Evolutionary conservation across 2,113 vertebrate species (phyloP).

Genomic region (Chinchilla lanigera): DNA sequence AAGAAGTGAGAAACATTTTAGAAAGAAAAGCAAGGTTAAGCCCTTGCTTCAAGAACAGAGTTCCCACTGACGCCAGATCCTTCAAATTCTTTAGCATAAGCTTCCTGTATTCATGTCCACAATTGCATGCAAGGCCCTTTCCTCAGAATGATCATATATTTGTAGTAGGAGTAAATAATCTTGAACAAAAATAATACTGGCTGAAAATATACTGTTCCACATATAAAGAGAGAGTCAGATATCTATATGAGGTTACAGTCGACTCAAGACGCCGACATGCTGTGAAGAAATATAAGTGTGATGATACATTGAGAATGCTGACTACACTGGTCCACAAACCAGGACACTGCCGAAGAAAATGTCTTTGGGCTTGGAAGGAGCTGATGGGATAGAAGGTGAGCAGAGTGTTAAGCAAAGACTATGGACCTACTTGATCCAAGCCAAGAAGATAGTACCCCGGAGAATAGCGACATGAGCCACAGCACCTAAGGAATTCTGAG

Average conservation of each 20-base stretch:
- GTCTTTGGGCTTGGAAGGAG: neutral
- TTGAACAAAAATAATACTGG: conserved; percentile 40
- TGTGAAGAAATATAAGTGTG: neutral
- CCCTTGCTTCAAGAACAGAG: conserved; percentile 83
- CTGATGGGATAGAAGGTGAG: neutral
- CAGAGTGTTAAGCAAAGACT: neutral
- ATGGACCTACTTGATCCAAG: neutral
- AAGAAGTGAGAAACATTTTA: conserved; percentile 86
- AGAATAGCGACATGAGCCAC: neutral
- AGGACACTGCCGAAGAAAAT: neutral
- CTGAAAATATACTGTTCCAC: neutral
- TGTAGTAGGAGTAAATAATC: conserved; percentile 8
- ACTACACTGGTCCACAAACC: neutral
- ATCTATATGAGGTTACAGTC: neutral
- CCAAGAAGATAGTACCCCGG: neutral
- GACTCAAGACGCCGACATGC: neutral
- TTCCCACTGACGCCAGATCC: conserved; percentile 80
- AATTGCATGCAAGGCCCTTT: neutral
- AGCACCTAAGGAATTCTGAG: conserved; percentile 4
- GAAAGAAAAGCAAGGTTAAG: conserved; percentile 82
- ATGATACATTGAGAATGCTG: neutral
- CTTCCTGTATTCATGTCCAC: neutral
- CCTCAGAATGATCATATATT: conserved; percentile 3
- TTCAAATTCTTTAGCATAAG: conserved; percentile 28
- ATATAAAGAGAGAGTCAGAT: neutral